These are phyloP conservation scores for Rachycentron canadum DNA, from an alignment of 2,797 vertebrate species.

Conservation along the genomic window DNA sequence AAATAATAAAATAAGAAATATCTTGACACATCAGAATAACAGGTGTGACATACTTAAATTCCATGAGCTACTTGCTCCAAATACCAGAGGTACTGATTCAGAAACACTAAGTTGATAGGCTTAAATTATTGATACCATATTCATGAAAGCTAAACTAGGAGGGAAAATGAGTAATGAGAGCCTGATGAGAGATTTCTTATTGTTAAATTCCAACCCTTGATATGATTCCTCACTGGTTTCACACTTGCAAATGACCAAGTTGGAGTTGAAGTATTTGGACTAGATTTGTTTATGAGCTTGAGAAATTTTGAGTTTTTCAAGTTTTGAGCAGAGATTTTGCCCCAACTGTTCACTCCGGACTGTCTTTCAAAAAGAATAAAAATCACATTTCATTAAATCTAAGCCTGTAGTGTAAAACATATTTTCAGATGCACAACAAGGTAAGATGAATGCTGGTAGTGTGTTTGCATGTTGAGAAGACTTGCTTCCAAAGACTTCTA, in stretches of 20 bases:
- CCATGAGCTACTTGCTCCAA: neutral
- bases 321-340: neutral
- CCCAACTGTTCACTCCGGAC: neutral
- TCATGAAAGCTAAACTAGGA: neutral
- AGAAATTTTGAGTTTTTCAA: neutral
- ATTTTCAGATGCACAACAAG: constrained; percentile 18
- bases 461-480: constrained; percentile 2
- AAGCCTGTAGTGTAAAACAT: constrained; percentile 22
- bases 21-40: neutral
- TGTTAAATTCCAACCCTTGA: neutral
- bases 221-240: neutral
- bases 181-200: neutral
- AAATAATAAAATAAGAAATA: neutral
- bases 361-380: constrained; percentile 6
- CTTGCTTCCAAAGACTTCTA: constrained; percentile 32
- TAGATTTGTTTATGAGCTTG: neutral
- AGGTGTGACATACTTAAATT: neutral
- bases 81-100: neutral
- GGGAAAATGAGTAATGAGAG: neutral
- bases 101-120: neutral
- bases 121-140: constrained; percentile 19
- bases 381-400: constrained; percentile 36
- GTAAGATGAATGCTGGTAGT: constrained; percentile 12
- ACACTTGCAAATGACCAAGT: neutral
- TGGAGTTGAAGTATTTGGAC: neutral